These are phyloP conservation scores for Pao palembangensis DNA, from an alignment of 2,113 vertebrate genomes.

Conservation along the genomic window DNA sequence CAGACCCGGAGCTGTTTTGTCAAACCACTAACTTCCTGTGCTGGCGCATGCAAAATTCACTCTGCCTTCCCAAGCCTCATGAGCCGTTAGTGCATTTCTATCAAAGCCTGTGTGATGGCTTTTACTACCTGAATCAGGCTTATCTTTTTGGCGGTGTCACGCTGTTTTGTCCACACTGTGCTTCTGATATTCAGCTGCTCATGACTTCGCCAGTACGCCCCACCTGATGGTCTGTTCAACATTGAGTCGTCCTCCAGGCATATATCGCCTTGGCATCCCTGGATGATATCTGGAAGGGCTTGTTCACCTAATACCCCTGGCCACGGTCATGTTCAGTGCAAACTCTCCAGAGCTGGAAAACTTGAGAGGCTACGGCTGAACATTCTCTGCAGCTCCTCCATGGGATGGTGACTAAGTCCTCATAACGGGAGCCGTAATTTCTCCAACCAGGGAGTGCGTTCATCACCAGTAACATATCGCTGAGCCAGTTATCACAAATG, in stretches of 20 bases:
- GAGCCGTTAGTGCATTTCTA: too few species aligned
- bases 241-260: conserved; percentile 87
- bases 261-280: conserved; percentile 88
- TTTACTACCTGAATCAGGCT: conserved; percentile 18
- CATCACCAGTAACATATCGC: conserved; percentile 81
- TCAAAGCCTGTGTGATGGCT: too few species aligned
- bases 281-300: conserved; percentile 88
- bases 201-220: conserved; percentile 89
- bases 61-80: neutral
- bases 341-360: conserved; percentile 79
- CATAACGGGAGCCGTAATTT: conserved; percentile 88
- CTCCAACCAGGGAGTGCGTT: conserved; percentile 80
- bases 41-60: neutral
- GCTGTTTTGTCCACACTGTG: conserved; percentile 60
- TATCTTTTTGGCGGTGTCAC: conserved; percentile 5
- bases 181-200: conserved; percentile 81
- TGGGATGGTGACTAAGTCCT: conserved; percentile 88
- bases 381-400: conserved; percentile 79
- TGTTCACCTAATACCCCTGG: conserved; percentile 81
- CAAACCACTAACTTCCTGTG: conserved; percentile 20
- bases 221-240: conserved; percentile 88
- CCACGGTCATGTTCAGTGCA: conserved; percentile 92
- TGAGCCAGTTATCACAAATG: conserved; percentile 92
- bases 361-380: conserved; percentile 77
- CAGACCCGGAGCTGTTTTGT: neutral